Evolutionary conservation across 2,113 vertebrate species (phyloP).

Genomic region (Caranx ignobilis): DNA sequence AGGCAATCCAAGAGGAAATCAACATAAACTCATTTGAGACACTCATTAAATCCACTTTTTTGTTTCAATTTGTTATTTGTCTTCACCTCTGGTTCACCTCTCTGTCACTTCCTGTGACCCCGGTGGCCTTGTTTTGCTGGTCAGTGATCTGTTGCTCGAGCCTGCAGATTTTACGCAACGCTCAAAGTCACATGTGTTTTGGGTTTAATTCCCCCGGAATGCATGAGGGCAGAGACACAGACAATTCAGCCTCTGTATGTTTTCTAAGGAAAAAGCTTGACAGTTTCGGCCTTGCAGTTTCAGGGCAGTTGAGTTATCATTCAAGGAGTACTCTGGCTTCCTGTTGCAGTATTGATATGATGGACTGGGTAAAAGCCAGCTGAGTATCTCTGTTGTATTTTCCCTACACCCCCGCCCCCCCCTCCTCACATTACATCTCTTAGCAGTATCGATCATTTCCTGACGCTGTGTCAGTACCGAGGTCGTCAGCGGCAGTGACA

Average conservation of each 20-base stretch:
- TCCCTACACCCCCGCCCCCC: neutral
- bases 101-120: constrained; percentile 59
- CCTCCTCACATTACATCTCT: constrained; percentile 66
- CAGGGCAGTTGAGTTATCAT: constrained; percentile 26
- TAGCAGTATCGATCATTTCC: constrained; percentile 77
- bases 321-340: constrained; percentile 25
- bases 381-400: neutral
- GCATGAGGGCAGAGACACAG: constrained; percentile 26
- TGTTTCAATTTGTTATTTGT: neutral
- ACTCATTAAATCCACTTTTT: neutral
- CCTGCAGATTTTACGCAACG: constrained; percentile 40
- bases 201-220: constrained; percentile 50
- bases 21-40: neutral
- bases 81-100: constrained; percentile 24
- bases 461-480: constrained; percentile 68
- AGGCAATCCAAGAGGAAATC: neutral
- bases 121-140: constrained; percentile 26
- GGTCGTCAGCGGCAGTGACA: constrained; percentile 71
- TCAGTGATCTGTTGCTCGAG: constrained; percentile 44
- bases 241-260: constrained; percentile 65
- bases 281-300: constrained; percentile 18
- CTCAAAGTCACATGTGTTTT: constrained; percentile 56
- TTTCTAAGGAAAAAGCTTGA: constrained; percentile 35
- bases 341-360: constrained; percentile 33
- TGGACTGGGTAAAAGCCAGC: neutral